phyloP scores from a whole-genome alignment of 2,888 invertebrate species.

The Cybosia mesomella region DNA sequence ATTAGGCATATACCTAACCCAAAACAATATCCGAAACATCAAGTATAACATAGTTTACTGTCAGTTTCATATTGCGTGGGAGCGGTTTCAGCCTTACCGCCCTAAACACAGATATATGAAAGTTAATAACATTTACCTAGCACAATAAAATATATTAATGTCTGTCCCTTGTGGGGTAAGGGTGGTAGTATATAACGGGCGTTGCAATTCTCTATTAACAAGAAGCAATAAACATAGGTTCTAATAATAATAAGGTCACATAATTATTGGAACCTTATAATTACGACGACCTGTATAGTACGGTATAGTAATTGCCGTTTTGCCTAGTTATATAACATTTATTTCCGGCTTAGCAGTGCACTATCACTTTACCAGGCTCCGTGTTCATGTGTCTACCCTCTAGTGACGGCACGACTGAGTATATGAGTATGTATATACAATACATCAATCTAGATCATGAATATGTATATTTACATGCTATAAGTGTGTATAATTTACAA shows the following conservation, averaged over 20 bases:
- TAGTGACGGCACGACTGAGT: not conserved
- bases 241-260: not conserved
- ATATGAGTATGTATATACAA: too few species aligned
- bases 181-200: slow-evolving; percentile 40
- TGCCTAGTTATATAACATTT: too few species aligned
- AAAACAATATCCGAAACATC: slow-evolving; percentile 50
- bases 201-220: slow-evolving; percentile 8
- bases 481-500: too few species aligned
- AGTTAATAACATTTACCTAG: slow-evolving; percentile 70
- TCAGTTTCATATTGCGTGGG: slow-evolving; percentile 42
- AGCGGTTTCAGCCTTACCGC: slow-evolving; percentile 43
- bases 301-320: too few species aligned
- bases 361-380: not conserved
- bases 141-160: slow-evolving; percentile 73
- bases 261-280: not conserved
- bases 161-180: slow-evolving; percentile 57
- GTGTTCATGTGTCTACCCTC: not conserved
- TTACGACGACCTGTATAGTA: not conserved
- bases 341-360: too few species aligned
- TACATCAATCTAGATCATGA: too few species aligned
- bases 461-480: too few species aligned
- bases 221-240: slow-evolving; percentile 1
- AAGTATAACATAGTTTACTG: slow-evolving; percentile 37
- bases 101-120: slow-evolving; percentile 68
- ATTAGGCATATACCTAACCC: slow-evolving; percentile 44